Percentiles rank a stretch among this genome's conserved stretches.
These are phyloP conservation scores for Drosophila nigritarsus DNA, from an alignment of 2,888 invertebrate genomes.

Conservation along the genomic window DNA sequence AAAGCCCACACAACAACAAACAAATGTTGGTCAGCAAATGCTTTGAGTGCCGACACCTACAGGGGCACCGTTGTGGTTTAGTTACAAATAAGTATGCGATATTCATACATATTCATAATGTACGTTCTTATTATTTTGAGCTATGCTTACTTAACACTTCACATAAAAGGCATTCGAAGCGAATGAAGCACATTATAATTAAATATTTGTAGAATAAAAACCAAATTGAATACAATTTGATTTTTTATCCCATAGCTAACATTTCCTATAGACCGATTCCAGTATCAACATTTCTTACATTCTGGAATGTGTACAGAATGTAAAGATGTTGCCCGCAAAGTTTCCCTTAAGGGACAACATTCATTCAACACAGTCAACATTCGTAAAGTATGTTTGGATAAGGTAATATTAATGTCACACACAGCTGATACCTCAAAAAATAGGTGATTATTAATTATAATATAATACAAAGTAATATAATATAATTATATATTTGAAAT, in stretches of 20 bases:
- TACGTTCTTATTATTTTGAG: neutral
- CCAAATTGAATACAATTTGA: neutral
- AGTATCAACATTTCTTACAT: neutral
- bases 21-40: neutral
- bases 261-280: neutral
- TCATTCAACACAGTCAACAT: too few species aligned
- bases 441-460: too few species aligned
- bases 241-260: neutral
- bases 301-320: neutral
- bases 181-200: neutral
- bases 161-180: neutral
- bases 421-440: too few species aligned
- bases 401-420: too few species aligned
- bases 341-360: too few species aligned
- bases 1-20: slow-evolving; percentile 26
- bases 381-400: too few species aligned
- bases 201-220: neutral
- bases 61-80: neutral
- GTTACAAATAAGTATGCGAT: neutral
- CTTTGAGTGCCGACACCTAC: slow-evolving; percentile 5
- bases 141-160: neutral
- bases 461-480: too few species aligned
- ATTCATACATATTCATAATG: neutral
- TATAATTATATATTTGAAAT: too few species aligned
- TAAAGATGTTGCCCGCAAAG: neutral